Base-by-base conservation (phyloP, 1,140 invertebrate species). In the Hesperophylax magnus region DNA sequence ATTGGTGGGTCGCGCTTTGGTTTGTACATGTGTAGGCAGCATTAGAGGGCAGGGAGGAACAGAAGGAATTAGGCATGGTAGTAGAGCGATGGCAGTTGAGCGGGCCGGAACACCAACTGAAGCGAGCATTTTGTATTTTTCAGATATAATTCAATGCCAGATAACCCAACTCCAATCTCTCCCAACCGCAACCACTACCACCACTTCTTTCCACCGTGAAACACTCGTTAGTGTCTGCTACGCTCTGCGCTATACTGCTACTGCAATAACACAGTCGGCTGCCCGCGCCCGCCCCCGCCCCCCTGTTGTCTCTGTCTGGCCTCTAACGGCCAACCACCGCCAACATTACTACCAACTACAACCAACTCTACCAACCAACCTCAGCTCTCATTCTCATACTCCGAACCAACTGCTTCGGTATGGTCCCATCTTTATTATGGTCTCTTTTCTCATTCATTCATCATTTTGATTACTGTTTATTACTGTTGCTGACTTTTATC, bases 121-220 rank as follows among this genome's bases (percentile, higher is more conserved):
- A 78, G 17, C 22, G 15, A 67, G 77, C 56, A 78, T 78, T 78
- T 78, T 78, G 77, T 78, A 78, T 78, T 78, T 78, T 78, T 78
- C 77, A 78, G 77, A 78, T 78, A 67, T 78, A 47, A 69, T 78
- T 67, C 77, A 78, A 52, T 67, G 77, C 77, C 77, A 54, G 63
- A 34, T 78, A 18, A 63, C 63, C 77, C 77, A 47, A 47, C 39
- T 54, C 61, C 63, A 67, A 67, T 54, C 58, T 18, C 63, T 78
- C 65, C 77, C 77, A 63, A 56, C 63, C 61, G 77, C 11, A 9
- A 47, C 11, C 39, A 47, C 39, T 47, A 47, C 39, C 11, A 47
- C 39, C 39, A 47, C 77, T 78, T 78, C 39, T 67, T 56, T 78
- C 77, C 77, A 58, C 61, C 77, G 34, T 78, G 77, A 78, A 67